Evolutionary conservation across 1,140 invertebrate genomes (phyloP), one percentile per base, ranked within the genome.

Genomic region (Periplaneta americana): DNA sequence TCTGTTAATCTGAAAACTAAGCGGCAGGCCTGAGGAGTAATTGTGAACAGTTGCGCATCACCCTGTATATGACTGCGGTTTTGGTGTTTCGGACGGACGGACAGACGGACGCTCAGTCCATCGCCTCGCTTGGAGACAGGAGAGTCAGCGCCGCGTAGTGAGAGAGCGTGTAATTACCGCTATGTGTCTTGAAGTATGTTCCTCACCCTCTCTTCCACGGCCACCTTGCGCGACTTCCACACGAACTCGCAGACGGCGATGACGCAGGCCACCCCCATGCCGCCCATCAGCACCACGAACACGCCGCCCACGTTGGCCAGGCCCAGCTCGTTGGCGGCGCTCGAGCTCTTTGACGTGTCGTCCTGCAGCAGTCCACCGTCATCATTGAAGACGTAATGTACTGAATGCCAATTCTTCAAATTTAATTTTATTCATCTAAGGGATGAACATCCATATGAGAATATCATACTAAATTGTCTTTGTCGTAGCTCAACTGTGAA

Each of bases 281-380:
- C 96, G 37, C 94, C 96, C 91, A 98, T 95, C 31, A 99, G 91
- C 0, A 98, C 97, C 0, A 98, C 96, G 88, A 98, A 99, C 2
- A 99, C 97, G 5, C 98, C 97, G 76, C 97, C 97, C 48, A 98
- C 96, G 87, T 98, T 98, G 17, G 96, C 96, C 83, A 99, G 89
- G 15, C 96, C 96, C 81, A 96, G 88, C 88, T 96, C 95, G 88
- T 96, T 96, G 32, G 95, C 95, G 2, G 95, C 93, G 83, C 94
- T 95, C 83, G 93, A 95, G 31, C 93, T 94, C 87, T 96, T 96
- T n/a, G 93, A 94, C 66, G 93, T 93, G 84, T 96, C 95, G 83
- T 96, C 95, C 94, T 95, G 85, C 6, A 88, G 28, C 22, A 66
- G n/a, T n/a, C n/a, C n/a, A n/a, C n/a, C n/a, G n/a, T n/a, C n/a